A percentile compares a stretch with the other conserved stretches of the same genome.
These are phyloP conservation scores for Antechinus flavipes DNA, from an alignment of 2,113 vertebrate genomes.

Conservation along the genomic window DNA sequence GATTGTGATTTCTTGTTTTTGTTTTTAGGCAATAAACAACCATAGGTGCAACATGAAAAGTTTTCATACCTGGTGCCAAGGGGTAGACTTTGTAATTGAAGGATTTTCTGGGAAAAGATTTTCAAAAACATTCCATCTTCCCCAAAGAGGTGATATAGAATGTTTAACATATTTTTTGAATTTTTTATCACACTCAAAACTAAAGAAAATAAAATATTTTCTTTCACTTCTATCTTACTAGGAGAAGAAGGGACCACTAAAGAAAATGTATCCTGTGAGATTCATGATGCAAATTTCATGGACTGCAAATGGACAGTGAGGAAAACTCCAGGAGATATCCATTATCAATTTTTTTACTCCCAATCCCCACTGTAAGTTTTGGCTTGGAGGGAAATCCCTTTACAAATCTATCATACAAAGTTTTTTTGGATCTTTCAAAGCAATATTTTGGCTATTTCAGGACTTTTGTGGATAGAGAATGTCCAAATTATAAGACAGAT, in stretches of 20 bases:
- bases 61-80: neutral
- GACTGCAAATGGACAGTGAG: neutral
- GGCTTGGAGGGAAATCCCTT: neutral
- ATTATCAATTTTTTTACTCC: neutral
- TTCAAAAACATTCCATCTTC: neutral
- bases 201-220: neutral
- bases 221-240: neutral
- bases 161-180: neutral
- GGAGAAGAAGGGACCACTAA: neutral
- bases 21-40: neutral
- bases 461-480: neutral
- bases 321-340: neutral
- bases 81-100: neutral
- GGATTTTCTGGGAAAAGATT: neutral
- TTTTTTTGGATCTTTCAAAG: neutral
- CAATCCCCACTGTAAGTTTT: neutral
- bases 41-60: neutral
- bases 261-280: neutral
- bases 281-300: neutral
- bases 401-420: neutral
- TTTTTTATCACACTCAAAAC: neutral
- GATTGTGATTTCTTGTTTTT: neutral
- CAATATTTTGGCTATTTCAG: neutral
- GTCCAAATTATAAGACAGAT: neutral
- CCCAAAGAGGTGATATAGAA: neutral